phyloP scores from a whole-genome alignment of 92 coral and sea anemone genomes.

The Ricordea florida region DNA sequence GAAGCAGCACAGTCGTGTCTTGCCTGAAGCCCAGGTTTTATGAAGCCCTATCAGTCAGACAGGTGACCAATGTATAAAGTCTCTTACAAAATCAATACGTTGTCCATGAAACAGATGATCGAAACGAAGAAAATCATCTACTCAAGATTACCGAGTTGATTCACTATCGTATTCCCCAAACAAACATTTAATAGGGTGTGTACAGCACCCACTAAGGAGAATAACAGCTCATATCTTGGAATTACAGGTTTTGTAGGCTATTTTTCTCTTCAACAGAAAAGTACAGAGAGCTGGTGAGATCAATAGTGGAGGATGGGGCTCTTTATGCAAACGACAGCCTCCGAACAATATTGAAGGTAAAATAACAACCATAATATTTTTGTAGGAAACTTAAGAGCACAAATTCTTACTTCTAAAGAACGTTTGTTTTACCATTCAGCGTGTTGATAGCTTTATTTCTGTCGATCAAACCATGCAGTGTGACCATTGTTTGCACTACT shows the following conservation, averaged over 20 bases:
- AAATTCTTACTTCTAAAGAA: background rate
- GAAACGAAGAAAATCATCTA: background rate
- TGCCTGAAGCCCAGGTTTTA: too few relatives aligned
- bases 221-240: background rate
- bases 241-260: background rate
- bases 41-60: too few relatives aligned
- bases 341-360: constrained; percentile 84
- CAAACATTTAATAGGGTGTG: background rate
- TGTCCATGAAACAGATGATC: too few relatives aligned
- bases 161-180: background rate
- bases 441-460: background rate
- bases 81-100: too few relatives aligned
- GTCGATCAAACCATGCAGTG: too few relatives aligned
- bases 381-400: background rate
- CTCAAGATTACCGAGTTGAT: background rate
- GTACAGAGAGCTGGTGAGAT: constrained; percentile 65
- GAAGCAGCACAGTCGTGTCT: too few relatives aligned
- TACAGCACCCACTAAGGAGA: background rate
- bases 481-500: too few relatives aligned
- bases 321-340: constrained; percentile 81
- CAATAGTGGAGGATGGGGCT: constrained; percentile 79
- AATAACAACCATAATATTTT: background rate
- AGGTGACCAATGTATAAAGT: too few relatives aligned
- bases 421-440: background rate
- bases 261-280: constrained; percentile 44